Percentiles rank a stretch among this genome's conserved stretches.
phyloP scores from a whole-genome alignment of 2,888 invertebrate genomes.

The Macropis europaea region DNA sequence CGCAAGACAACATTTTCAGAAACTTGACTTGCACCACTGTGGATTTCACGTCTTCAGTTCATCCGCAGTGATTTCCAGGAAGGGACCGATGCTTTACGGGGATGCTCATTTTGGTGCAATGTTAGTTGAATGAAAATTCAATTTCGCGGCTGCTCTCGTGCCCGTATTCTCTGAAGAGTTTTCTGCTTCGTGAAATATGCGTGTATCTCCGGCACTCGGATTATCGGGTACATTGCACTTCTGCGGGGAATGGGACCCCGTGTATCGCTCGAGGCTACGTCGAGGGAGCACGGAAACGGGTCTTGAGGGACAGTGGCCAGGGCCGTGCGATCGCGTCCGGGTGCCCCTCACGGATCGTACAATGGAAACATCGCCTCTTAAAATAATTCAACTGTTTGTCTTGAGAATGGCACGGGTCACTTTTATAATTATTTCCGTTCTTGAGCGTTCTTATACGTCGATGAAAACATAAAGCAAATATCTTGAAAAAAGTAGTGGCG shows the following conservation, averaged over 20 bases:
- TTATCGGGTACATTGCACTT: conserved; percentile 65
- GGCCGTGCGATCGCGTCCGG: conserved; percentile 4
- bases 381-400: background rate
- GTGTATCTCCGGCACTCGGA: conserved; percentile 30
- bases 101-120: no score
- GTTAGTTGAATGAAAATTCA: conserved; percentile 1
- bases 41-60: no score
- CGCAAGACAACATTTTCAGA: no score
- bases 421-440: no score
- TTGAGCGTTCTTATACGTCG: no score
- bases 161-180: background rate
- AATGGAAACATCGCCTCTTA: background rate
- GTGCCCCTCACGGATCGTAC: background rate
- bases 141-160: background rate
- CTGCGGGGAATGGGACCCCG: conserved; percentile 56
- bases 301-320: conserved; percentile 58
- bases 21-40: no score
- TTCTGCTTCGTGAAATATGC: conserved; percentile 29
- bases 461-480: no score
- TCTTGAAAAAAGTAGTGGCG: no score
- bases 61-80: no score
- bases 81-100: no score
- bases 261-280: conserved; percentile 52
- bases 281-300: conserved; percentile 64
- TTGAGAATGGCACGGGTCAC: no score